Evolutionary conservation across 1,140 invertebrate species (phyloP).

Genomic region (Tribolium madens): DNA sequence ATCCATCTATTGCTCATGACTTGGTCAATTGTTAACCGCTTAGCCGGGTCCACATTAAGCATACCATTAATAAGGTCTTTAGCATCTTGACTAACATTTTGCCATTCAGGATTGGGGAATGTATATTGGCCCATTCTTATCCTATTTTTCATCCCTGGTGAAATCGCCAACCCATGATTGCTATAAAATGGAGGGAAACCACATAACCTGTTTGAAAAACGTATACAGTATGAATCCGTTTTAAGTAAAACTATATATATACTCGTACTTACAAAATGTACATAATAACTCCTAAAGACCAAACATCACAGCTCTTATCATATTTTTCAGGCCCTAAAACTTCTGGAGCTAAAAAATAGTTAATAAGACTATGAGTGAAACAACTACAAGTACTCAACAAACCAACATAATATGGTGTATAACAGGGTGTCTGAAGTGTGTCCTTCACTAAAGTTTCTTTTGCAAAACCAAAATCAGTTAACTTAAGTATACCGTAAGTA

Average conservation of each 20-base stretch:
- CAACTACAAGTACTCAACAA: slow-evolving; percentile 39
- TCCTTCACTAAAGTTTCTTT: slow-evolving; percentile 91
- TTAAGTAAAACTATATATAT: slow-evolving; percentile 68
- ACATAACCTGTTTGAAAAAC: slow-evolving; percentile 79
- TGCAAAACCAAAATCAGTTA: slow-evolving; percentile 99
- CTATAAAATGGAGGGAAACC: slow-evolving; percentile 99
- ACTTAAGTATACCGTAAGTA: slow-evolving; percentile 85
- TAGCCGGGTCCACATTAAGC: slow-evolving; percentile 91
- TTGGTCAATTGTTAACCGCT: slow-evolving; percentile 90
- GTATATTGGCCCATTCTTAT: slow-evolving; percentile 97
- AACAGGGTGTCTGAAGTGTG: slow-evolving; percentile 96
- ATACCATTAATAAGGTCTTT: slow-evolving; percentile 96
- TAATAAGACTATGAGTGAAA: background rate
- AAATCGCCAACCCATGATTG: slow-evolving; percentile 96
- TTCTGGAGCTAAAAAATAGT: slow-evolving; percentile 83
- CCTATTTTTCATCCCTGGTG: slow-evolving; percentile 99
- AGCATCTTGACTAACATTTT: slow-evolving; percentile 91
- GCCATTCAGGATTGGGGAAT: slow-evolving; percentile 97
- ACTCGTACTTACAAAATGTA: slow-evolving; percentile 82
- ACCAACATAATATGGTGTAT: slow-evolving; percentile 98
- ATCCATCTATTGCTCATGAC: slow-evolving; percentile 94
- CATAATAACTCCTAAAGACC: slow-evolving; percentile 98
- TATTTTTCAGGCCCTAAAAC: slow-evolving; percentile 97
- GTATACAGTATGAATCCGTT: background rate
- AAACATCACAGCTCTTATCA: slow-evolving; percentile 99